Base-by-base conservation (phyloP, 2,113 vertebrate species). In the Falco punctatus region DNA sequence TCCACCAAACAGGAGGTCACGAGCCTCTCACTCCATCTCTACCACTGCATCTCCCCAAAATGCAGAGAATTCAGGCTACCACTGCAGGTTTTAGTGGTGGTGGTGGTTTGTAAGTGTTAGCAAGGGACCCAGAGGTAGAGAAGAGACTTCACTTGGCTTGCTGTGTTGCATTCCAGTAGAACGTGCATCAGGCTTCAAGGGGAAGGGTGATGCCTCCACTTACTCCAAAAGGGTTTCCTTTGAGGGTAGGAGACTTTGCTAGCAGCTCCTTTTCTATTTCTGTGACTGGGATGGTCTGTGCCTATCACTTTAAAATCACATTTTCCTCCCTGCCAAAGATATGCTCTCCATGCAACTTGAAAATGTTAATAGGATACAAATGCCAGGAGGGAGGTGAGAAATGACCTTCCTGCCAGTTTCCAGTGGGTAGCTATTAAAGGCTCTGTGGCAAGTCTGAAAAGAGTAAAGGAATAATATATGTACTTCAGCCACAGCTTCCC, bases 391-490 rank as follows among this genome's bases (percentile, higher is more conserved):
- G 59, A 90, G 88, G 72, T 1, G 1, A 88, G 79, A 82, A 86
- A 73, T 73, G 3, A 86, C 72, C 82, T 97, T 92, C 67, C 92
- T 90, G n/a, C 85, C 82, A 74, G 69, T 92, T 94, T 96, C 75
- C 85, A 88, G 67, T 70, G 90, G 46, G 91, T 72, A 90, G 85
- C 75, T 94, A n/a, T 96, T 95, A 96, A 94, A 92, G 75, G n/a
- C 59, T 82, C 88, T 87, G 15, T 80, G 81, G 75, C 88, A 83
- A 88, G 85, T 66, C 81, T 94, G 90, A 54, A 70, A 94, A 92
- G 81, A 81, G 46, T 73, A 21, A 70, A 81, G n/a, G 88, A 38
- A 32, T 78, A 86, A 78, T 73, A 30, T 4, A 55, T 58, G 21
- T 58, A 59, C 93, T 95, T 78, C 38, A 93, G 73, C 67, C 71